Evolutionary conservation across 2,113 vertebrate species (phyloP).

Genomic region (Aspidoscelis tigris): DNA sequence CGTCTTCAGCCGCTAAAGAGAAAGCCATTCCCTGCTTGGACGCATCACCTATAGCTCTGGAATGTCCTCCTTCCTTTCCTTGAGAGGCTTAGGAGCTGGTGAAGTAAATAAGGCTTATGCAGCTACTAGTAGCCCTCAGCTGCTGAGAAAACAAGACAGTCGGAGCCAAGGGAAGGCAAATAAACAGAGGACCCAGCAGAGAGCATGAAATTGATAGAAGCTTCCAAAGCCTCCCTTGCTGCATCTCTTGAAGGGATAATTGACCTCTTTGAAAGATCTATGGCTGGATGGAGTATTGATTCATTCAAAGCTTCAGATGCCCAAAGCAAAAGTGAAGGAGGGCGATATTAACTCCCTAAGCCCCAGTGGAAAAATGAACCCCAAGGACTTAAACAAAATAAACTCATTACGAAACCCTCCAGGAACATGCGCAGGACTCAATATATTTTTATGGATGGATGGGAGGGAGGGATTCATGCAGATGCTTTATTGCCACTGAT

Average conservation of each 20-base stretch:
- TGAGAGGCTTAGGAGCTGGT: constrained; percentile 9
- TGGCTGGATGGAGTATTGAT: not conserved
- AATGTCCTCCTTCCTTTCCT: not conserved
- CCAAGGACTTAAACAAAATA: not conserved
- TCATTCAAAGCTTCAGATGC: not conserved
- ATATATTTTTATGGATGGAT: not conserved
- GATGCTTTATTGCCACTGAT: no score
- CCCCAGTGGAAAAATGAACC: not conserved
- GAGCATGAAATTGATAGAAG: not conserved
- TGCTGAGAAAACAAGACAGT: constrained; percentile 14
- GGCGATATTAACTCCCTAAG: no score
- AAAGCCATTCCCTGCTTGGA: no score
- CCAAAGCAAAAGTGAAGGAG: not conserved
- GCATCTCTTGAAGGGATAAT: constrained; percentile 3
- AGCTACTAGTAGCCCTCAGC: not conserved
- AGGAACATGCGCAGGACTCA: not conserved
- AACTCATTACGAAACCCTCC: not conserved
- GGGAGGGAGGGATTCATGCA: no score
- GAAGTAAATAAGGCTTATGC: constrained; percentile 14
- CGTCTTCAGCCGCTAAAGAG: no score
- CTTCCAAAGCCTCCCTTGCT: not conserved
- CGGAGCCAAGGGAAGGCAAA: constrained; percentile 41
- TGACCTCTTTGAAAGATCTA: not conserved
- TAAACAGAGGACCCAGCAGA: constrained; percentile 17
- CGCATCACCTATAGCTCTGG: not conserved